Evolutionary conservation across 2,888 invertebrate species (phyloP).

Genomic region (Alviniconcha strummeri): DNA sequence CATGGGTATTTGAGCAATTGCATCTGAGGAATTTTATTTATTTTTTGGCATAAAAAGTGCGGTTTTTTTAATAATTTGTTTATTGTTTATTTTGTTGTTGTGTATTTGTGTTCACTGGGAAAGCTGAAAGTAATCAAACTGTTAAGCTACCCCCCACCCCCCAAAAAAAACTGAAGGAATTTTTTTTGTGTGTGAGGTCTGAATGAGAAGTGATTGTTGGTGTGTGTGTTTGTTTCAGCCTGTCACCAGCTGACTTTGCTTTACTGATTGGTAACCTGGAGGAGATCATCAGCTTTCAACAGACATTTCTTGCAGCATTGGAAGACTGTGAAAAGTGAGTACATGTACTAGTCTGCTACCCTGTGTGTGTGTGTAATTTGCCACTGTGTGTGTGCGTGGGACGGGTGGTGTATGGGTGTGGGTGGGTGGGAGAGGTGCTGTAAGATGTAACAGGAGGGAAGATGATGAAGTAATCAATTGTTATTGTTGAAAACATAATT

Average conservation of each 20-base stretch:
- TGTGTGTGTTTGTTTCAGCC: constrained; percentile 3
- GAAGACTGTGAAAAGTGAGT: constrained; percentile 84
- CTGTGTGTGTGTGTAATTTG: not conserved
- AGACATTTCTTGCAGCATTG: constrained; percentile 84
- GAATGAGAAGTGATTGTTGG: not conserved
- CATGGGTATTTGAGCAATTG: too few species aligned
- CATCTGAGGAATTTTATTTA: too few species aligned
- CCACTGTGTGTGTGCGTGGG: not conserved
- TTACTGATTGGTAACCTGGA: constrained; percentile 91
- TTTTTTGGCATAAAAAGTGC: too few species aligned
- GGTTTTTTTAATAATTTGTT: too few species aligned
- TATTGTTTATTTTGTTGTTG: too few species aligned
- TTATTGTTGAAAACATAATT: too few species aligned
- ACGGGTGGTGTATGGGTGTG: not conserved
- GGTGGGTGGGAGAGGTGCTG: not conserved
- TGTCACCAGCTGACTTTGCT: constrained; percentile 86
- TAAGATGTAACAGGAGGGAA: too few species aligned
- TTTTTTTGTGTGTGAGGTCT: not conserved
- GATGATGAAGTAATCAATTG: too few species aligned
- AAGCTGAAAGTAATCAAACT: too few species aligned
- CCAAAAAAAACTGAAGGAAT: too few species aligned
- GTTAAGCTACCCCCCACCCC: too few species aligned
- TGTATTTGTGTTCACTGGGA: too few species aligned
- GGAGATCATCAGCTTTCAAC: constrained; percentile 90
- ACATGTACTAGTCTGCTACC: not conserved